Conservation (phyloP, 2,797 vertebrate genomes). For the Tiaroga cobitis region DNA sequence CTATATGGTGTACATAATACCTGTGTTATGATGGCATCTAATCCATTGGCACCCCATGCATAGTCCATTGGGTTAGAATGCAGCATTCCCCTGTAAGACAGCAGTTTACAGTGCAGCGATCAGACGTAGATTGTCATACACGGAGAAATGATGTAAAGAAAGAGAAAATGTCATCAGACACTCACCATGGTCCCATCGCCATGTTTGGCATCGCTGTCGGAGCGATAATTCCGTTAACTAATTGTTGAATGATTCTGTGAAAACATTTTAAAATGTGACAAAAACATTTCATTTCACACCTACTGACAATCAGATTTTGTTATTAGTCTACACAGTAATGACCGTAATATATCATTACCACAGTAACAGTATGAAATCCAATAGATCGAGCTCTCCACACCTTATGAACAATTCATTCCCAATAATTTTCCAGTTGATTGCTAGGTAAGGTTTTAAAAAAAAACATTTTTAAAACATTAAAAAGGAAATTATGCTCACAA, state of each 20-base stretch:
- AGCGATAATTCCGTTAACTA: constrained; percentile 96
- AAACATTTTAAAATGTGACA: not conserved
- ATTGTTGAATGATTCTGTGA: constrained; percentile 95
- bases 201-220: constrained; percentile 94
- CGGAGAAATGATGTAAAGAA: not conserved
- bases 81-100: constrained; percentile 88
- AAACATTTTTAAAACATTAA: not conserved
- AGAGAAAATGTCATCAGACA: constrained; percentile 10
- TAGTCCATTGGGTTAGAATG: constrained; percentile 99
- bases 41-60: constrained; percentile 95
- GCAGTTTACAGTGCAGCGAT: not conserved
- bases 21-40: constrained; percentile 98
- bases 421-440: not conserved
- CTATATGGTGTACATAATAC: constrained; percentile 66
- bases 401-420: not conserved
- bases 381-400: not conserved
- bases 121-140: not conserved
- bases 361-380: not conserved
- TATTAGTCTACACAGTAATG: not conserved
- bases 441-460: not conserved
- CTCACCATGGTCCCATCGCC: constrained; percentile 92
- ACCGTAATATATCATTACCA: not conserved
- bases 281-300: not conserved
- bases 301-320: not conserved
- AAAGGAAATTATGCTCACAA: not conserved